phyloP scores from a whole-genome alignment of 2,113 vertebrate genomes.

The Cygnus buccinator region DNA sequence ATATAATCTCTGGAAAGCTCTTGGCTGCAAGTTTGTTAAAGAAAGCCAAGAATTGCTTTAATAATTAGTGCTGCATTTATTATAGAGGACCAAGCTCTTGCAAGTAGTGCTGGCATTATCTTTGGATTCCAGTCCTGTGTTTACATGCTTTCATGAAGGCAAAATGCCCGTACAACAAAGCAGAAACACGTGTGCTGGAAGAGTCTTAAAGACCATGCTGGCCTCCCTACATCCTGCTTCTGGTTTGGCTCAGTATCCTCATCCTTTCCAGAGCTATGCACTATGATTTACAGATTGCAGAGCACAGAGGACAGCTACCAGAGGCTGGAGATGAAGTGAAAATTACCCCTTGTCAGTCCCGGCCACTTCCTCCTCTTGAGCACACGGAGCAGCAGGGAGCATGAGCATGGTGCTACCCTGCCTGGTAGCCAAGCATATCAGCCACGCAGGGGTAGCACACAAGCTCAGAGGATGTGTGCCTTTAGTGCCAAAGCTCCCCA shows the following conservation, averaged over 20 bases:
- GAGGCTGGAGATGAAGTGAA: not conserved
- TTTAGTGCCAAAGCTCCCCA: not conserved
- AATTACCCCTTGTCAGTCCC: not conserved
- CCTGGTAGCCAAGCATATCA: not conserved
- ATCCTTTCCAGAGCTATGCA: not conserved
- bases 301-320: not conserved
- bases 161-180: not conserved
- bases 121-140: not conserved
- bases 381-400: not conserved
- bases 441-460: not conserved
- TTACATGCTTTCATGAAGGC: not conserved
- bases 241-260: not conserved
- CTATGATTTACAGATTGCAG: not conserved
- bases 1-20: not conserved
- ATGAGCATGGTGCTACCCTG: not conserved
- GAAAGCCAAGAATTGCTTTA: not conserved
- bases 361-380: not conserved
- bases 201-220: not conserved
- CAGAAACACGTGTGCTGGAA: not conserved
- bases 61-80: not conserved
- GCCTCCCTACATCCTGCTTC: not conserved
- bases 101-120: not conserved
- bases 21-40: not conserved
- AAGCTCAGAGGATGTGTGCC: not conserved
- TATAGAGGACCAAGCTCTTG: not conserved